Percentiles rank a stretch among this genome's conserved stretches.
Evolutionary conservation across 92 coral and sea anemone genomes (phyloP).

Genomic region (Parazoanthus swiftii): DNA sequence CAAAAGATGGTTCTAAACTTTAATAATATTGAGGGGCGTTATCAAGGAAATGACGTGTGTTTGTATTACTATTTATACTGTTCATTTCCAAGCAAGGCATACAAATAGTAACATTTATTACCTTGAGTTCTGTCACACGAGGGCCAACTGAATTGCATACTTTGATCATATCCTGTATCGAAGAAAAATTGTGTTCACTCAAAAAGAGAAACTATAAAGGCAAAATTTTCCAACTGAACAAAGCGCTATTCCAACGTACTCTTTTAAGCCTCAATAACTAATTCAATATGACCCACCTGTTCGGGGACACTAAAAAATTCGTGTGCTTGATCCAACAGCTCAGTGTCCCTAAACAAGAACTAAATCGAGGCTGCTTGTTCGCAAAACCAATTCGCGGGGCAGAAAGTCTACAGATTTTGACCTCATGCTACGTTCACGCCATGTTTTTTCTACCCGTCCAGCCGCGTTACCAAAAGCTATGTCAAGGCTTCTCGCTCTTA

Average conservation of each 20-base stretch:
- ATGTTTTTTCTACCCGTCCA: no score
- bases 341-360: no score
- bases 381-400: no score
- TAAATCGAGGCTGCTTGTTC: no score
- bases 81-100: not conserved
- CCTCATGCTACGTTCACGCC: no score
- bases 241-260: not conserved
- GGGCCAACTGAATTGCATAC: conserved; percentile 63
- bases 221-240: not conserved
- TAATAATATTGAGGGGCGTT: not conserved
- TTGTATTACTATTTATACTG: not conserved
- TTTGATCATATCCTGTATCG: conserved; percentile 85
- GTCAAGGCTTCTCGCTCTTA: no score
- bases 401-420: no score
- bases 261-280: not conserved
- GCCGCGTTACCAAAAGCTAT: no score
- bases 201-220: not conserved
- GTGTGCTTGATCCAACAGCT: not conserved
- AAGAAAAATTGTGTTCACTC: not conserved
- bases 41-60: not conserved
- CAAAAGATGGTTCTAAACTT: not conserved
- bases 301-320: not conserved
- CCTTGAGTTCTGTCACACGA: conserved; percentile 82
- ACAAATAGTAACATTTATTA: conserved; percentile 4
- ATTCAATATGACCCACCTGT: not conserved